Base-by-base conservation (phyloP, 2,888 invertebrate genomes). In the Nymphalis polychloros region DNA sequence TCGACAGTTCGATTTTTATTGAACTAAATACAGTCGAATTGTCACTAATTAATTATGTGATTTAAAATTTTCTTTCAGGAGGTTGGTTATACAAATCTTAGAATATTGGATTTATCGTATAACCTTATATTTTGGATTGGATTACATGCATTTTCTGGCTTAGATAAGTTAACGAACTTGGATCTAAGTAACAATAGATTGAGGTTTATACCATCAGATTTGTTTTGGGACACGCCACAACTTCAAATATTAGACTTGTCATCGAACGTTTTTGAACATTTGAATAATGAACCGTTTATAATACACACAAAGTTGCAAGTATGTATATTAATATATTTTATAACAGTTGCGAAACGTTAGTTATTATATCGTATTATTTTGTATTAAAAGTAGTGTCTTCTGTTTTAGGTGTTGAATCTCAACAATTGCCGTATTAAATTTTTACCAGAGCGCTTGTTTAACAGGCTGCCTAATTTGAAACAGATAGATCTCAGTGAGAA, bases 81-180 rank as follows among this genome's bases (percentile, higher is more conserved):
- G 75, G 80, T 86, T 31, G 90, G 90, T 31, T 91, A 94, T 71
- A 85, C 84, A 13, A 88, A 90, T 13, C 77, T 94, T 68, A 87
- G 90, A 82, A 80, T 92, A 31, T 81, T 94, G 20, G 91, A 94
- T 76, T 77, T 94, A 52, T 94, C 94, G 0, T 90, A 94, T 79
- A 95, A 95, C 82, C 88, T 93, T 69, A 93, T 95, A 60, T 93
- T 93, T 73, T 94, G 94, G 80, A 92, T 95, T 60, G 94, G 94
- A 13, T 81, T 94, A 64, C 93, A 95, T 73, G 94, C 94, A 0
- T 95, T 95, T 77, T 82, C 88, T 0, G 92, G 93, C 0, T 72
- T 95, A 65, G 84, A 88, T 4, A 84, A 89, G 17, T 81, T 95
- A 23, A 82, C 84, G 55, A 90, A 91, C 16, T 78, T 95, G 64